A percentile compares a stretch with the other conserved stretches of the same genome.
phyloP scores from a whole-genome alignment of 2,888 invertebrate species.

The Epinotia bilunana region DNA sequence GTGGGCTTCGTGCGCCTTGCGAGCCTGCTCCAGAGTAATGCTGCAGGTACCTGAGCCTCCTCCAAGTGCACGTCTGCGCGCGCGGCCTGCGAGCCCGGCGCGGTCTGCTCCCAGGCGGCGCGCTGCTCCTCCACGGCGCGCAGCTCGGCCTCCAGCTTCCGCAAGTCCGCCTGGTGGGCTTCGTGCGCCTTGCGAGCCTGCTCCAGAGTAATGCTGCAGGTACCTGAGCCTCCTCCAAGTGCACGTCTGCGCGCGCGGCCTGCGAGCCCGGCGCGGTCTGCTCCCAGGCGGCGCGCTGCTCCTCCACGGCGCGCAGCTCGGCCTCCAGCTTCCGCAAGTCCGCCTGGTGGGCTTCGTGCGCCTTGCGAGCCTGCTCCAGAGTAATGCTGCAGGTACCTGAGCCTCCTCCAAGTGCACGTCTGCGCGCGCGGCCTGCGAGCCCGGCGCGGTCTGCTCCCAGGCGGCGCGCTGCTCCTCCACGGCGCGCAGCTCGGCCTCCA shows the following conservation, averaged over 20 bases:
- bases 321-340: too few species aligned
- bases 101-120: conserved; percentile 83
- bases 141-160: too few species aligned
- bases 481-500: too few species aligned
- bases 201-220: too few species aligned
- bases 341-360: neutral
- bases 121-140: conserved; percentile 52
- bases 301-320: conserved; percentile 90
- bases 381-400: too few species aligned
- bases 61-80: conserved; percentile 93
- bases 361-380: too few species aligned
- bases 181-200: too few species aligned
- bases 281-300: conserved; percentile 73
- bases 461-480: conserved; percentile 85
- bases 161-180: neutral
- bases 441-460: conserved; percentile 87
- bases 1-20: neutral
- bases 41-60: conserved; percentile 85
- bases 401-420: neutral
- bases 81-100: conserved; percentile 90
- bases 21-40: too few species aligned
- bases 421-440: neutral
- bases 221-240: neutral
- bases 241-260: neutral
- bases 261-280: neutral